A percentile compares a stretch with the other conserved stretches of the same genome.
Conservation (phyloP, 1,140 invertebrate genomes). For the Pollicipes pollicipes region DNA sequence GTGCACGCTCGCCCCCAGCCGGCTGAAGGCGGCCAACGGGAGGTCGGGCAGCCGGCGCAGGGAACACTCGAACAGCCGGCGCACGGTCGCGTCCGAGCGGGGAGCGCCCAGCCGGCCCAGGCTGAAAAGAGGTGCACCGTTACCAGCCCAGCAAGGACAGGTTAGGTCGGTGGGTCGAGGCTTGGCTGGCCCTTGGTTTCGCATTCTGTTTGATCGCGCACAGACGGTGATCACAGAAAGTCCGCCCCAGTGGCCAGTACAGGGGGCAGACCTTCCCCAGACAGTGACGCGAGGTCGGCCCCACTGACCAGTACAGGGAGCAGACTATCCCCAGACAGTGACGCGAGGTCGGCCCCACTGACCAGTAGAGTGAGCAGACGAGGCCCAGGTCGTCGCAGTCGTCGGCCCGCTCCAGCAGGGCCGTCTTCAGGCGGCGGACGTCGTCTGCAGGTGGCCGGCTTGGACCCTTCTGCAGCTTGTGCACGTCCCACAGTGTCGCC, state of each 20-base stretch:
- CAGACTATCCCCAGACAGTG: too few species aligned
- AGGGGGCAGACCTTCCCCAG: too few species aligned
- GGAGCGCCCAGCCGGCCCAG: background rate
- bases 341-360: too few species aligned
- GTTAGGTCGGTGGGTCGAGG: too few species aligned
- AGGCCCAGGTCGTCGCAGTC: background rate
- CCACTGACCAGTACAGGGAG: too few species aligned
- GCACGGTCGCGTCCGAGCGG: background rate
- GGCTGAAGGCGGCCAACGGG: background rate
- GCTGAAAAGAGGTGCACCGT: background rate
- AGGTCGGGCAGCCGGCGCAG: background rate
- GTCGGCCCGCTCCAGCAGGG: background rate
- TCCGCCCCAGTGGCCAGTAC: too few species aligned
- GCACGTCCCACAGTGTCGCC: background rate
- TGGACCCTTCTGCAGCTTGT: background rate
- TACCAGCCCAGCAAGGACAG: too few species aligned
- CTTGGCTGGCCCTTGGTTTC: too few species aligned
- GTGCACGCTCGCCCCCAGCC: background rate
- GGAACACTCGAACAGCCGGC: background rate
- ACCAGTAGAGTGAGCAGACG: background rate
- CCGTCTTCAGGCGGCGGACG: background rate
- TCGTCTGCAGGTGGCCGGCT: background rate
- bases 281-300: too few species aligned
- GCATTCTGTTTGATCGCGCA: too few species aligned
- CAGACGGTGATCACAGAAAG: too few species aligned